Conservation (phyloP, 2,888 invertebrate species). For the Sinelater perroti region DNA sequence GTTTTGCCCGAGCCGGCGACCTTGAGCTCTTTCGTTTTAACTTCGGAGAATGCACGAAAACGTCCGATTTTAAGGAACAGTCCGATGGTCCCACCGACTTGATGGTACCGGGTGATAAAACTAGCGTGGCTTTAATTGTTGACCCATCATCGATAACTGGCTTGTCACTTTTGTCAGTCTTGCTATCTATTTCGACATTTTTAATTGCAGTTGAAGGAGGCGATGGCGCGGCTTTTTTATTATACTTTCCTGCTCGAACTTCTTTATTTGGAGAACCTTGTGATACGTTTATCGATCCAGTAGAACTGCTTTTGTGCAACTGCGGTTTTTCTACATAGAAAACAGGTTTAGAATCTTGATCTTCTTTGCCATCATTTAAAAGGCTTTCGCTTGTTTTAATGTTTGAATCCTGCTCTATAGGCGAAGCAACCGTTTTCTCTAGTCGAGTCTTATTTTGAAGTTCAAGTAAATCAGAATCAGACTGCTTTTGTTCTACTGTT, state of each 20-base stretch:
- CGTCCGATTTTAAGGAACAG: conserved; percentile 34
- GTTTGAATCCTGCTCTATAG: too few species aligned
- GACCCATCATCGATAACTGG: conserved; percentile 26
- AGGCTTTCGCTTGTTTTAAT: too few species aligned
- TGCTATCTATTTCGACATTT: background rate
- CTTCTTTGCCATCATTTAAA: too few species aligned
- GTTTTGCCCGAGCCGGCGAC: conserved; percentile 37
- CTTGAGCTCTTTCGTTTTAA: conserved; percentile 42
- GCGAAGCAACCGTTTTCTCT: too few species aligned
- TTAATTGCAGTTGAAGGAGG: conserved; percentile 51
- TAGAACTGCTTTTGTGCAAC: conserved; percentile 25
- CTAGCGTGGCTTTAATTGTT: conserved; percentile 62
- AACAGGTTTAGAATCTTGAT: too few species aligned
- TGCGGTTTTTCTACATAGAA: too few species aligned
- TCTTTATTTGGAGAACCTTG: conserved; percentile 21
- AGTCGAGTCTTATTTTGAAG: too few species aligned
- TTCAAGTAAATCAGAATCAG: too few species aligned
- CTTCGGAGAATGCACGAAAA: conserved; percentile 50
- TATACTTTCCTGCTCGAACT: conserved; percentile 62
- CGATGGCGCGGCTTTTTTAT: conserved; percentile 64
- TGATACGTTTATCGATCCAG: conserved; percentile 9
- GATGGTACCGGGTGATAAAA: conserved; percentile 61
- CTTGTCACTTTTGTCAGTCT: background rate
- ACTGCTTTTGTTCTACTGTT: too few species aligned
- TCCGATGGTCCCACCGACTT: conserved; percentile 46